These are phyloP conservation scores for Listronotus bonariensis DNA, from an alignment of 1,140 invertebrate species.

Conservation along the genomic window DNA sequence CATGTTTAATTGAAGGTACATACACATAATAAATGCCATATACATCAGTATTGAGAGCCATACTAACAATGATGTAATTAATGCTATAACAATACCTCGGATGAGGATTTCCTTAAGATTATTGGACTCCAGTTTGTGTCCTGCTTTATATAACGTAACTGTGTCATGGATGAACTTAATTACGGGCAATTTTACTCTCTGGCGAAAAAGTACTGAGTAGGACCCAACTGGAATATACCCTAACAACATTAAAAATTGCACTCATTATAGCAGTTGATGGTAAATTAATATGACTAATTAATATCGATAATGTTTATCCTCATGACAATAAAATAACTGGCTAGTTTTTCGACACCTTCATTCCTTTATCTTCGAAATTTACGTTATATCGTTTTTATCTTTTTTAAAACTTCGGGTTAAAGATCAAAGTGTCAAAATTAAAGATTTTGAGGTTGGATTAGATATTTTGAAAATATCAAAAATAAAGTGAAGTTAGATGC, in stretches of 20 bases:
- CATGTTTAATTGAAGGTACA: constrained; percentile 82
- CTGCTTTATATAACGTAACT: constrained; percentile 56
- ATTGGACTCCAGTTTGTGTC: constrained; percentile 62
- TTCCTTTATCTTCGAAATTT: too few relatives aligned
- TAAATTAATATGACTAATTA: too few relatives aligned
- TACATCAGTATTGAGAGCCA: constrained; percentile 89
- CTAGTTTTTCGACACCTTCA: too few relatives aligned
- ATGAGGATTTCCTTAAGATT: constrained; percentile 69
- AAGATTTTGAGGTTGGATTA: too few relatives aligned
- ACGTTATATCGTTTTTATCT: too few relatives aligned
- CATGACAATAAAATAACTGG: too few relatives aligned
- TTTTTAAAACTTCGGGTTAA: too few relatives aligned
- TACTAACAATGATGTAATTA: constrained; percentile 72
- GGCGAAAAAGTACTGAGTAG: constrained; percentile 42
- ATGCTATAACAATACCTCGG: constrained; percentile 68
- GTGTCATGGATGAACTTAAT: constrained; percentile 52
- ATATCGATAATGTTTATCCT: too few relatives aligned
- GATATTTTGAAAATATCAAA: too few relatives aligned
- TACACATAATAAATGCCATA: constrained; percentile 85
- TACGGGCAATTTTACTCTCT: constrained; percentile 51
- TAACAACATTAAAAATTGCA: constrained; percentile 10
- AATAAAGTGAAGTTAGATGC: too few relatives aligned
- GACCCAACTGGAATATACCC: constrained; percentile 35
- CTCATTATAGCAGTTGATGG: constrained; percentile 5
- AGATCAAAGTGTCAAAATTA: too few relatives aligned